Evolutionary conservation across 1,140 invertebrate genomes (phyloP), one percentile per base, ranked within the genome.

Genomic region (Coelopa frigida): DNA sequence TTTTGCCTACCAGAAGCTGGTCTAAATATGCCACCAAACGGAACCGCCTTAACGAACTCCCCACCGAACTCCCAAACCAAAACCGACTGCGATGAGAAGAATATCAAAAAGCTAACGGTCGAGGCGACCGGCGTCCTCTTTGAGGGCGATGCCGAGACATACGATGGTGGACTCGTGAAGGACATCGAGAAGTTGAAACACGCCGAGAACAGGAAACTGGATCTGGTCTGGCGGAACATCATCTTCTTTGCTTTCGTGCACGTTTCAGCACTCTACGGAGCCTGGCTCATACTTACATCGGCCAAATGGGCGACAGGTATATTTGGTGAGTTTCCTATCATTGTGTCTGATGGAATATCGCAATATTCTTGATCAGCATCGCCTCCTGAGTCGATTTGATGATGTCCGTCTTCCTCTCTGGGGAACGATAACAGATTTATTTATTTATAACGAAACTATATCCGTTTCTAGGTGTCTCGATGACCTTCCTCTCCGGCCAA

Each of bases 231-330:
- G 21, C 15, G 15, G 4, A 39, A 39, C 24, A 22, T 39, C 12
- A 39, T 39, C 5, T n/a, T 15, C 21, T 39, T 39, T 22, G 21
- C 24, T 8, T 39, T n/a, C n/a, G 37, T 96, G n/a, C 93, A 97
- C 72, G 12, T 85, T 5, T 81, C 79, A 20, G 84, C 88, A 4
- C 11, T 94, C 1, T 91, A 92, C 66, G 90, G 89, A 22, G 46
- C 84, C 1, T 92, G 84, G 53, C 74, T 92, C 1, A 75, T 79
- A 51, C 64, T 94, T 11, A 83, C 84, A 3, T 78, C 80, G 1
- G 87, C 87, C n/a, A 84, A 84, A 72, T 75, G 82, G 62, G 56
- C 73, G 31, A 94, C 91, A 4, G 72, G 76, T 44, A 21, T 85
- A 22, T 89, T 84, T 70, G 79, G 89, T 92, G 72, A 82, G 78